A percentile compares a stretch with the other conserved stretches of the same genome.
Conservation (phyloP, 1,140 invertebrate species). For the Ips nitidus region DNA sequence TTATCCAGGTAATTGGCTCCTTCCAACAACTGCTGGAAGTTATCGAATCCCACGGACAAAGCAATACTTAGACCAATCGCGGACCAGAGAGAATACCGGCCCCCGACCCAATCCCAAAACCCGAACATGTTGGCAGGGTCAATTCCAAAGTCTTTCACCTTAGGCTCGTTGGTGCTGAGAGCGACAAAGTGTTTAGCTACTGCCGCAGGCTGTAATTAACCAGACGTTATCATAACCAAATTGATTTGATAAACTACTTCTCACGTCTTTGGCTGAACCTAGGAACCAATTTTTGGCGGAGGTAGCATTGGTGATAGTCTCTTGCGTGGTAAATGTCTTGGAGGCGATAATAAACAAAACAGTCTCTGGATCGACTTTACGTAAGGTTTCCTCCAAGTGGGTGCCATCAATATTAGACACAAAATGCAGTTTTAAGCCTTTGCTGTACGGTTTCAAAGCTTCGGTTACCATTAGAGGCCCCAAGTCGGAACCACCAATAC, state of each 20-base stretch:
- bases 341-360: conserved; percentile 98
- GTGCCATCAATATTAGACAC: conserved; percentile 99
- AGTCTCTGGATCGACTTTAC: conserved; percentile 89
- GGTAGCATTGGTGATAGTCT: conserved; percentile 98
- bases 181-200: conserved; percentile 24
- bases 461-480: conserved; percentile 99
- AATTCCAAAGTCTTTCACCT: conserved; percentile 97
- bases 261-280: conserved; percentile 81
- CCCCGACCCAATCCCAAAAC: conserved; percentile 99
- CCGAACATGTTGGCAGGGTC: conserved; percentile 98
- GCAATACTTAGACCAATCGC: conserved; percentile 97
- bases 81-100: conserved; percentile 97
- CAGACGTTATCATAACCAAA: background rate
- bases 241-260: background rate
- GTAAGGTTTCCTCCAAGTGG: conserved; percentile 92
- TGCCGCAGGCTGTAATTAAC: conserved; percentile 6
- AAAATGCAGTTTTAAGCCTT: conserved; percentile 92
- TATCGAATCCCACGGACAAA: conserved; percentile 91
- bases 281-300: conserved; percentile 97
- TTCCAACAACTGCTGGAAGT: conserved; percentile 89
- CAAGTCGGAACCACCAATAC: conserved; percentile 98
- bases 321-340: conserved; percentile 99
- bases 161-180: conserved; percentile 90
- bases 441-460: conserved; percentile 88
- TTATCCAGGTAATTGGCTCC: conserved; percentile 95